Conservation (phyloP, 1,140 invertebrate genomes). For the Danaus plexippus region DNA sequence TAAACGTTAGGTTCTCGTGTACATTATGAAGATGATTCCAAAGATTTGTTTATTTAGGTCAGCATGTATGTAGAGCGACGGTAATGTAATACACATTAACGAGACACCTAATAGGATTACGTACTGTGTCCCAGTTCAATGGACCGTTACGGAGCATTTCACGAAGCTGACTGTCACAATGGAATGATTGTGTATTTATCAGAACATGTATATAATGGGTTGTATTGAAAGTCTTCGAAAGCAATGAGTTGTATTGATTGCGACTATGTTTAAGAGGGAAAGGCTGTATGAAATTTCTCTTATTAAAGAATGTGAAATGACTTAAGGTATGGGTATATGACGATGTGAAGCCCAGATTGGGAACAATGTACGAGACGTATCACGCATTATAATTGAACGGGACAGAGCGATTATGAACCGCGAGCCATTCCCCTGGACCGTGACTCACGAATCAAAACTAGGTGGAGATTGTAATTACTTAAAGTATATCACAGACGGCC, state of each 20-base stretch:
- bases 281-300: slow-evolving; percentile 12
- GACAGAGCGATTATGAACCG: slow-evolving; percentile 48
- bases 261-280: no score
- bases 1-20: no score
- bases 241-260: slow-evolving; percentile 10
- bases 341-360: slow-evolving; percentile 36
- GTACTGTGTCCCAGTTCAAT: slow-evolving; percentile 54
- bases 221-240: slow-evolving; percentile 30
- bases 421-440: slow-evolving; percentile 56
- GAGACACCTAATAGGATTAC: slow-evolving; percentile 67
- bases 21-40: slow-evolving; percentile 9
- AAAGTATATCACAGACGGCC: slow-evolving; percentile 50
- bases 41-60: slow-evolving; percentile 18
- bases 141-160: slow-evolving; percentile 54
- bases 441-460: slow-evolving; percentile 67
- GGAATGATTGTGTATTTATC: slow-evolving; percentile 62
- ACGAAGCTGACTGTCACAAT: slow-evolving; percentile 51
- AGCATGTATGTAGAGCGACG: slow-evolving; percentile 32
- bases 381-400: slow-evolving; percentile 58
- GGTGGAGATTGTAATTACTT: slow-evolving; percentile 57
- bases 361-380: slow-evolving; percentile 46
- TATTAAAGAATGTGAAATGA: slow-evolving; percentile 43
- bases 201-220: slow-evolving; percentile 32
- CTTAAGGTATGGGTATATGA: slow-evolving; percentile 25
- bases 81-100: slow-evolving; percentile 41